Conservation (phyloP, 2,888 invertebrate species). For the Eudemis profundana region DNA sequence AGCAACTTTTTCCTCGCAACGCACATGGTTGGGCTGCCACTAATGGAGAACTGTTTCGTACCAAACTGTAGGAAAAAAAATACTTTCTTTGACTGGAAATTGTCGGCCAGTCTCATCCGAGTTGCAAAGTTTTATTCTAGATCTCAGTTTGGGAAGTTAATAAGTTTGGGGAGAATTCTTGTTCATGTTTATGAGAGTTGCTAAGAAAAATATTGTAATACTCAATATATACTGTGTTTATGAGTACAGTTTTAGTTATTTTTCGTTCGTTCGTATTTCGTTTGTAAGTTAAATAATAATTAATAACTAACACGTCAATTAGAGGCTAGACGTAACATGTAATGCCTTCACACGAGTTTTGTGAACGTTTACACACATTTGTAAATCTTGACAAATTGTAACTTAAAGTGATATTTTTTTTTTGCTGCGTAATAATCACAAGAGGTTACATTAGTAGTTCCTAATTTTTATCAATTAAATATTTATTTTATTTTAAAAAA, state of each 20-base stretch:
- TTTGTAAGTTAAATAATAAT: not conserved
- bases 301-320: no score
- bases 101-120: slow-evolving; percentile 63
- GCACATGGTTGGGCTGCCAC: slow-evolving; percentile 74
- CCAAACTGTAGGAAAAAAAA: slow-evolving; percentile 63
- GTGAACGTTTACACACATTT: no score
- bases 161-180: slow-evolving; percentile 24
- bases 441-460: no score
- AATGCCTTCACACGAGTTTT: no score
- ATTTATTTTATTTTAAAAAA: no score
- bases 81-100: slow-evolving; percentile 61
- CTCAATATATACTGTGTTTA: not conserved
- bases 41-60: slow-evolving; percentile 74
- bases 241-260: not conserved
- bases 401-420: no score
- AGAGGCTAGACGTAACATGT: no score
- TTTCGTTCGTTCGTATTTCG: not conserved
- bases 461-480: no score
- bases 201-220: slow-evolving; percentile 13
- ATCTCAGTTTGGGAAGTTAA: slow-evolving; percentile 46
- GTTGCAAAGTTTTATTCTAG: slow-evolving; percentile 57
- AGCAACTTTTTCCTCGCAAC: slow-evolving; percentile 74
- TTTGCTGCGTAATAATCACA: no score
- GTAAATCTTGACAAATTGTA: no score
- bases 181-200: slow-evolving; percentile 14